Evolutionary conservation across 2,113 vertebrate species (phyloP).

Genomic region (Spheniscus mendiculus): DNA sequence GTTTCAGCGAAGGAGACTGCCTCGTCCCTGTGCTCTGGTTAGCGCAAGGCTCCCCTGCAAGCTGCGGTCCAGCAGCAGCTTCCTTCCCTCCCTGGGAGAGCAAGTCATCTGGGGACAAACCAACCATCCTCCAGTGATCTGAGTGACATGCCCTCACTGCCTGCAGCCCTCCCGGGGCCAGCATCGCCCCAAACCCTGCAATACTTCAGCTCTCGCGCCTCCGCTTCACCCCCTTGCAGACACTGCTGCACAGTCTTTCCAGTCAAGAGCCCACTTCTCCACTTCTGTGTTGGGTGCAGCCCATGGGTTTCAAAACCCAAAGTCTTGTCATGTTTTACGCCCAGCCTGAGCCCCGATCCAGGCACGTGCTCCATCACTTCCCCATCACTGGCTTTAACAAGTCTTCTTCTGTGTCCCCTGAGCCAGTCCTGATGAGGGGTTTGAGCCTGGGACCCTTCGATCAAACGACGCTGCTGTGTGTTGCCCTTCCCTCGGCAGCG

Average conservation of each 20-base stretch:
- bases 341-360: not conserved
- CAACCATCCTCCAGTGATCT: fast-evolving
- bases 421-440: not conserved
- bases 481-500: not conserved
- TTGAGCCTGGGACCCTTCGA: not conserved
- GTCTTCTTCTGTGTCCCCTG: not conserved
- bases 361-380: not conserved
- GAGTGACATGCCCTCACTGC: not conserved
- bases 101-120: not conserved
- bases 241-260: not conserved
- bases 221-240: not conserved
- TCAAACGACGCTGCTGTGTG: not conserved
- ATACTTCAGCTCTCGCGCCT: not conserved
- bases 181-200: not conserved
- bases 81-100: not conserved
- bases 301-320: not conserved
- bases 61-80: not conserved
- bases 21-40: not conserved
- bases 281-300: not conserved
- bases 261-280: not conserved
- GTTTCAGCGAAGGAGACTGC: not conserved
- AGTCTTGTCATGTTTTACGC: not conserved
- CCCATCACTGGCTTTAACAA: not conserved
- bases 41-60: not conserved
- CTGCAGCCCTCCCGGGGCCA: not conserved